phyloP scores from a whole-genome alignment of 2,888 invertebrate genomes.

The Protonemura montana region DNA sequence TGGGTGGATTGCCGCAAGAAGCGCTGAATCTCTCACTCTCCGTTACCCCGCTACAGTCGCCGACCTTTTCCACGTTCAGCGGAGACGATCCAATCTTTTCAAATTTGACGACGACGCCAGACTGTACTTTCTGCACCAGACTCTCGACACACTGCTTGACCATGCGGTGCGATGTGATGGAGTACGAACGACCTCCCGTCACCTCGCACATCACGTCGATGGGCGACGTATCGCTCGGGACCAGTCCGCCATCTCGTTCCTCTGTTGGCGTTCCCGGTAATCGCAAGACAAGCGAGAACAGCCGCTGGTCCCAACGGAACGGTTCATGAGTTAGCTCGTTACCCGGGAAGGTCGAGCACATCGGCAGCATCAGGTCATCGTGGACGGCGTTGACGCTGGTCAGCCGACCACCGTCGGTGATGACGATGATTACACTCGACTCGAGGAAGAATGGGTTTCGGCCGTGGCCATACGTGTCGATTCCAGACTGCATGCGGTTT shows the following conservation, averaged over 20 bases:
- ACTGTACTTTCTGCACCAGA: constrained; percentile 95
- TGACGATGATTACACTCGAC: constrained; percentile 95
- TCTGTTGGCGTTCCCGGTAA: constrained; percentile 90
- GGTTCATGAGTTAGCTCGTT: constrained; percentile 97
- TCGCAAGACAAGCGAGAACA: constrained; percentile 93
- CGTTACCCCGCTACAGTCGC: neutral
- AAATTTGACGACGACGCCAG: constrained; percentile 96
- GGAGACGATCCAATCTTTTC: constrained; percentile 94
- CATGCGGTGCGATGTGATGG: constrained; percentile 93
- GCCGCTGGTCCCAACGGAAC: constrained; percentile 98
- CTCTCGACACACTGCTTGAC: constrained; percentile 96
- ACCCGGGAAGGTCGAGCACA: constrained; percentile 83
- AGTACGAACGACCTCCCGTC: constrained; percentile 96
- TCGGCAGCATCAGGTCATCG: constrained; percentile 74
- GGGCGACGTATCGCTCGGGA: constrained; percentile 92
- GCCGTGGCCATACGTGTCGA: constrained; percentile 99
- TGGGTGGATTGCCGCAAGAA: constrained; percentile 51
- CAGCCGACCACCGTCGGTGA: constrained; percentile 96
- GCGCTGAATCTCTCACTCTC: neutral
- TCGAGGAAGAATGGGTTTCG: constrained; percentile 97
- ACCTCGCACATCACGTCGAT: constrained; percentile 99
- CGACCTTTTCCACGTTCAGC: constrained; percentile 60
- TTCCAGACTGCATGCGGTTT: constrained; percentile 97
- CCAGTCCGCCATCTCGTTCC: constrained; percentile 84
- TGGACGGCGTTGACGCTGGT: constrained; percentile 84